These are phyloP conservation scores for Cyanistes caeruleus DNA, from an alignment of 2,113 vertebrate species.

Conservation along the genomic window DNA sequence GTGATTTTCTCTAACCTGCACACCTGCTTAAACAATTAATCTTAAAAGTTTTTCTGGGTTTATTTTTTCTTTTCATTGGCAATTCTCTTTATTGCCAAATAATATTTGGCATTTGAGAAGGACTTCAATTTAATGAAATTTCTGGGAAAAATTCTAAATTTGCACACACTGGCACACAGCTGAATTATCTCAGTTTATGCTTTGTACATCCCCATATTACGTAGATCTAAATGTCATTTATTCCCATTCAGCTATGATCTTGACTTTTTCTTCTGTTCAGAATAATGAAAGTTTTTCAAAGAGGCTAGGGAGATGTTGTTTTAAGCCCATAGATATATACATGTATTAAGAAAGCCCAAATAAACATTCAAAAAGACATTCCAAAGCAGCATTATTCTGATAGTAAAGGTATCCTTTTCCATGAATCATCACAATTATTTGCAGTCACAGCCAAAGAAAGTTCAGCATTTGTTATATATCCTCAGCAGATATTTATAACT, in stretches of 20 bases:
- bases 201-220: not conserved
- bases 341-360: not conserved
- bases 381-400: not conserved
- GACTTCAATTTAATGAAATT: not conserved
- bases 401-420: not conserved
- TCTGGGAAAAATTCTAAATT: not conserved
- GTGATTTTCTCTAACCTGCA: not conserved
- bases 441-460: not conserved
- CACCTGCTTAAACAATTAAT: not conserved
- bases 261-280: not conserved
- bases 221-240: not conserved
- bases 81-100: not conserved
- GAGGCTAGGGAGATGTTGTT: not conserved
- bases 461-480: not conserved
- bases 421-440: not conserved
- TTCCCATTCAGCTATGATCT: not conserved
- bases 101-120: slow-evolving; percentile 9
- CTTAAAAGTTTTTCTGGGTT: not conserved
- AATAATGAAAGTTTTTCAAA: not conserved
- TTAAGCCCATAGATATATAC: not conserved
- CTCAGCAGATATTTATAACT: not conserved
- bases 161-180: not conserved
- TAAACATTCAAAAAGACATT: not conserved
- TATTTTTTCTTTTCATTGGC: not conserved
- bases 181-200: slow-evolving; percentile 4